phyloP scores from a whole-genome alignment of 2,888 invertebrate species.

The Teleiodes luculella region DNA sequence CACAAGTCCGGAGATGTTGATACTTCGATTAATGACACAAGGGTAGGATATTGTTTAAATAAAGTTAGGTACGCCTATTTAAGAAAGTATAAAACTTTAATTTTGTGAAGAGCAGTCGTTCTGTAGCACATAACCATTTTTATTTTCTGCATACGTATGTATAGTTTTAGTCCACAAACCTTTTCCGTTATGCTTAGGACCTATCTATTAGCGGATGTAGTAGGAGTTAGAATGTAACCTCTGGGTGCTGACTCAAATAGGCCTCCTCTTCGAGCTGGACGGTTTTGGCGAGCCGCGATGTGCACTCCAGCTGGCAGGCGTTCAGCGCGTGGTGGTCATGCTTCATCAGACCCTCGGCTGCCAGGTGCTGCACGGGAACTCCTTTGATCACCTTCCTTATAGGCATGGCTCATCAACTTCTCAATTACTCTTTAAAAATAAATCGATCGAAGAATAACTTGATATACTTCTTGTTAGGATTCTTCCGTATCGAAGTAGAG shows the following conservation, averaged over 20 bases:
- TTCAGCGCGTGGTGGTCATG: constrained; percentile 47
- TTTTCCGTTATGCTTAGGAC: too few species aligned
- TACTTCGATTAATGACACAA: too few species aligned
- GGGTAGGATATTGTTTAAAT: too few species aligned
- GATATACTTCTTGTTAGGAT: background rate
- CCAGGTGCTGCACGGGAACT: constrained; percentile 31
- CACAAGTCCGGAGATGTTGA: too few species aligned
- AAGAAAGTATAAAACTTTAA: too few species aligned
- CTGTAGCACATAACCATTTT: too few species aligned
- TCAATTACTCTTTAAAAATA: too few species aligned
- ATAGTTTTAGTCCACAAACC: background rate
- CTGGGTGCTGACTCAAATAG: constrained; percentile 55
- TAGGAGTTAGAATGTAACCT: constrained; percentile 36
- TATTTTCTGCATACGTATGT: too few species aligned
- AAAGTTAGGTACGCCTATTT: too few species aligned
- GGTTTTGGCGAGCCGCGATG: constrained; percentile 42
- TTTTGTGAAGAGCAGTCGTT: too few species aligned
- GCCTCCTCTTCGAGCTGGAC: constrained; percentile 61
- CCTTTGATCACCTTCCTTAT: constrained; percentile 46
- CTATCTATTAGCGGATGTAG: background rate
- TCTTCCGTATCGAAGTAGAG: too few species aligned
- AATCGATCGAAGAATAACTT: background rate
- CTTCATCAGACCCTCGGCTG: constrained; percentile 48
- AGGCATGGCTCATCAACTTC: constrained; percentile 38
- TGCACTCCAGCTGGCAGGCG: constrained; percentile 48